Evolutionary conservation across 53 echinoderm and acorn worm genomes (phyloP).

Genomic region (Echinometra lucunter): DNA sequence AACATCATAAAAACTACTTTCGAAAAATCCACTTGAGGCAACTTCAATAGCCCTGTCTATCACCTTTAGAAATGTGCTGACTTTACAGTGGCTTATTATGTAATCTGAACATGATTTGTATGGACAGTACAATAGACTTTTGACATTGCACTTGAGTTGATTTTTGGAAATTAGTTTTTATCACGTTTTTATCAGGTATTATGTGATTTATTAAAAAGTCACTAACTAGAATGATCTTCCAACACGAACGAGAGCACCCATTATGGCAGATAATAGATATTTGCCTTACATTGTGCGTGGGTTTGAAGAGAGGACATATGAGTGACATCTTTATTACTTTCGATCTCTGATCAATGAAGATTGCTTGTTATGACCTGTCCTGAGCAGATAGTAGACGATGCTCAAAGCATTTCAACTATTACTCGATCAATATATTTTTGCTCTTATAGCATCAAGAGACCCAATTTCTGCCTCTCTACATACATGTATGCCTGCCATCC

Average conservation of each 20-base stretch:
- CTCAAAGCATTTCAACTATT: constrained; percentile 17
- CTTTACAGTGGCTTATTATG: no score
- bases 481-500: background rate
- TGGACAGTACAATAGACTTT: no score
- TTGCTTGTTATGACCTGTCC: constrained; percentile 11
- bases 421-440: background rate
- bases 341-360: background rate
- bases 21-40: no score
- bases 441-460: background rate
- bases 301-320: background rate
- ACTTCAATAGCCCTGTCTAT: no score
- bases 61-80: no score
- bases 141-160: no score
- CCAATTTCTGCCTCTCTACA: background rate
- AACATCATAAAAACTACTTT: no score
- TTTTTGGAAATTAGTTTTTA: no score
- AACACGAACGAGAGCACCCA: background rate
- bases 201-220: background rate
- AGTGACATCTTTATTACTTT: constrained; percentile 54
- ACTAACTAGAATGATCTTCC: background rate
- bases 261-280: background rate
- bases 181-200: background rate
- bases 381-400: background rate
- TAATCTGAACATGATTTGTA: no score
- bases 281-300: background rate